Conservation (phyloP, 2,888 invertebrate genomes). For the Lottia scabra region DNA sequence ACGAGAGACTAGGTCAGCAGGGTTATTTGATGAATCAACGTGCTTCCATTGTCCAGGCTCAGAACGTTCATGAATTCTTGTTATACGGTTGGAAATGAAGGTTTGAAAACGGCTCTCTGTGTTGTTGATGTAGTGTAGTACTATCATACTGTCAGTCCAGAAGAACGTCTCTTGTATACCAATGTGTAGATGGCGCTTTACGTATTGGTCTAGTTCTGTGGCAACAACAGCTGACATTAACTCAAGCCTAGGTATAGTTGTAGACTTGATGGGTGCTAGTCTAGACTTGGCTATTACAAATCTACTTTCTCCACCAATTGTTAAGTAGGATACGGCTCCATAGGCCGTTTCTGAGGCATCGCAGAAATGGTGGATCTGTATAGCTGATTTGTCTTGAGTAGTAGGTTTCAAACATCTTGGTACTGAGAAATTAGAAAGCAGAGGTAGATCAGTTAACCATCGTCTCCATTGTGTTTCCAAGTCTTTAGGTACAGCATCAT, state of each 20-base stretch:
- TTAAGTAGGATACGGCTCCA: not conserved
- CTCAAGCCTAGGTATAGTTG: not conserved
- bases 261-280: not conserved
- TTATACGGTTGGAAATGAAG: not conserved
- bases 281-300: not conserved
- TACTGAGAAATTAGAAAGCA: not conserved
- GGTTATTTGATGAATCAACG: constrained; percentile 24
- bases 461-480: not conserved
- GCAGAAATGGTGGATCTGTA: not conserved
- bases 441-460: not conserved
- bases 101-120: not conserved
- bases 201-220: not conserved
- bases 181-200: not conserved
- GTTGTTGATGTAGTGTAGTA: not conserved
- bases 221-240: not conserved
- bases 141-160: too few relatives aligned
- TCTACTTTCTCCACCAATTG: not conserved
- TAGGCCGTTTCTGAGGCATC: not conserved
- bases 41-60: constrained; percentile 26
- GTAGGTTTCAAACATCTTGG: not conserved
- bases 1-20: constrained; percentile 29
- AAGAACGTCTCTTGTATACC: not conserved
- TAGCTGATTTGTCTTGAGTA: not conserved
- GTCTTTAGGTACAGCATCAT: not conserved
- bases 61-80: not conserved